Conservation (phyloP, 2,797 vertebrate species). For the Paguma larvata region DNA sequence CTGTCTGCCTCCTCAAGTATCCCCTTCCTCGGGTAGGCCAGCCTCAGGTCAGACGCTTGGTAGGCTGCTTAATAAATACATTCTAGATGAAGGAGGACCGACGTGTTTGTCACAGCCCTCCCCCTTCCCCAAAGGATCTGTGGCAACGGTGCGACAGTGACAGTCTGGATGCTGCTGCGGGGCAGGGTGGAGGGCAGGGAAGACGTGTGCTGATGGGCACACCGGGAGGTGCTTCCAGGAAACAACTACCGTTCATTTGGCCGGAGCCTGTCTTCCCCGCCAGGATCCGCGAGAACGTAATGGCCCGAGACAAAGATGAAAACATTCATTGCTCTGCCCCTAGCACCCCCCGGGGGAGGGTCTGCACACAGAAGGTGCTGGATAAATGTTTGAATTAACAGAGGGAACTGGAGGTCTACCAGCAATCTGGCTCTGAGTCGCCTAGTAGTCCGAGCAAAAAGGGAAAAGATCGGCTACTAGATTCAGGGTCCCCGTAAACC, state of each 20-base stretch:
- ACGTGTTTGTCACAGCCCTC: background rate
- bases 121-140: background rate
- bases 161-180: accelerated
- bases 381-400: background rate
- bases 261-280: background rate
- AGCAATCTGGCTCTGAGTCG: background rate
- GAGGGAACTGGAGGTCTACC: background rate
- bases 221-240: background rate
- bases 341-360: background rate
- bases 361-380: background rate
- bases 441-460: background rate
- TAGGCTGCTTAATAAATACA: accelerated
- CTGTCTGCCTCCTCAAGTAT: accelerated
- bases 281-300: accelerated
- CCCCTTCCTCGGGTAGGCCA: accelerated
- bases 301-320: accelerated
- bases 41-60: accelerated
- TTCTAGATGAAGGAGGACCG: accelerated
- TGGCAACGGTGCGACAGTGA: accelerated
- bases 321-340: accelerated
- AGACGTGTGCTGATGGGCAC: too few relatives aligned
- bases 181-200: too few relatives aligned
- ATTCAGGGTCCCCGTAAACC: background rate
- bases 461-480: background rate
- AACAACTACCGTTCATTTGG: background rate